Evolutionary conservation across 2,888 invertebrate species (phyloP), one percentile per base, ranked within the genome.

Genomic region (Cephus pygmeus): DNA sequence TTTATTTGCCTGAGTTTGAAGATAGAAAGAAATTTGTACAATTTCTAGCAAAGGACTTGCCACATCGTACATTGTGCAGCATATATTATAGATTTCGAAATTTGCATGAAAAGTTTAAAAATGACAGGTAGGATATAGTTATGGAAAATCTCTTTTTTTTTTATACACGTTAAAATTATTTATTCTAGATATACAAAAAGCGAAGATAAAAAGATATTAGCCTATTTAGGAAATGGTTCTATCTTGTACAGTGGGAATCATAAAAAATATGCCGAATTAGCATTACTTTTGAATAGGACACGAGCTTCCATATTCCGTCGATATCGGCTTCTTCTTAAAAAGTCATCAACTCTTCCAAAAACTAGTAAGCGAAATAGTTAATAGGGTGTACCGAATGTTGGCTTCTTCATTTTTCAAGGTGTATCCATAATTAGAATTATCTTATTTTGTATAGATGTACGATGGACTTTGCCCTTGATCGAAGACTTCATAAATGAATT

Each of bases 1-100:
- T 78, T 80, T 83, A 81, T 9, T 85, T 88, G 71, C 69, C 40
- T 3, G 36, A 33, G 11, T 1, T 76, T 0, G 33, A 78, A 30
- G 81, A 87, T 34, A 86, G 88, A 78, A 78, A 80, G 76, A 87
- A 86, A 75, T 90, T 90, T 80, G 81, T 85, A n/a, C 87, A 86
- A 73, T 90, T 86, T 81, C 76, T 90, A 75, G 88, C 87, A 9
- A 86, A 88, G 77, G 87, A 85, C 68, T 85, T 90, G 76, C 88
- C 88, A 15, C 84, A 82, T 82, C 85, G 90, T 81, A 81, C 83
- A 30, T 79, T 90, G 12, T 81, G 73, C 56, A 86, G 86, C 73
- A 84, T 90, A 74, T 85, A 86, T 76, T 75, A 30, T 12, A 85
- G 89, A 83, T 90, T 90, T 78, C 83, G 74, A 81, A 77, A 69